Percentiles rank a stretch among this genome's conserved stretches.
phyloP scores from a whole-genome alignment of 2,888 invertebrate genomes.

The Auanema freiburgensis region DNA sequence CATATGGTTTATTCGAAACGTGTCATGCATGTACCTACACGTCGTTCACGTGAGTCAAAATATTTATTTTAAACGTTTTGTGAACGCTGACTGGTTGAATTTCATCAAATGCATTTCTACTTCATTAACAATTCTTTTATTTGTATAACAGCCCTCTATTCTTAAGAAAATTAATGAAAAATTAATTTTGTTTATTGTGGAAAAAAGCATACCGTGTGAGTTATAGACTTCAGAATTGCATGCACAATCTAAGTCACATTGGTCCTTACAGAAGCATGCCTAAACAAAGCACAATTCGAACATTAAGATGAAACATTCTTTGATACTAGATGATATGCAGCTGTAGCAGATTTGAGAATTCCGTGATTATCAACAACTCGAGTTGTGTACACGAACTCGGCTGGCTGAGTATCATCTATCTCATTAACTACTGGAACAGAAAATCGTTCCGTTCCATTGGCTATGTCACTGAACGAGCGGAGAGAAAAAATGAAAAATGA shows the following conservation, averaged over 20 bases:
- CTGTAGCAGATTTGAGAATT: slow-evolving; percentile 10
- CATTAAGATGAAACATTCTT: background rate
- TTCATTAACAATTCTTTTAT: too few species aligned
- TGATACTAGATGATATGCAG: too few species aligned
- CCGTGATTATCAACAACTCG: slow-evolving; percentile 28
- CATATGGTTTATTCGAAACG: background rate
- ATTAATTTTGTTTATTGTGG: too few species aligned
- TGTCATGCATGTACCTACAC: too few species aligned
- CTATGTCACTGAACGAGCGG: slow-evolving; percentile 34
- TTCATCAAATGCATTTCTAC: too few species aligned
- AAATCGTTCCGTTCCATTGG: slow-evolving; percentile 40
- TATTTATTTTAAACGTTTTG: too few species aligned
- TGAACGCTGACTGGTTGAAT: too few species aligned
- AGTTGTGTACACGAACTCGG: slow-evolving; percentile 29
- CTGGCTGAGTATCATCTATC: slow-evolving; percentile 12
- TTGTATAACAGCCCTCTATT: too few species aligned
- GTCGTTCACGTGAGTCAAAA: too few species aligned
- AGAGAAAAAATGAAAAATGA: too few species aligned
- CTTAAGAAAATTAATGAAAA: too few species aligned
- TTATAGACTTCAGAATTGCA: slow-evolving; percentile 20
- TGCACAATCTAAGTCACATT: slow-evolving; percentile 17
- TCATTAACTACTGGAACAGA: slow-evolving; percentile 35
- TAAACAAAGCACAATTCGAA: slow-evolving; percentile 5
- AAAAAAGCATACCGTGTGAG: background rate
- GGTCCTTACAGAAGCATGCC: slow-evolving; percentile 14